Evolutionary conservation across 1,140 invertebrate species (phyloP).

Genomic region (Trichonephila clavata): DNA sequence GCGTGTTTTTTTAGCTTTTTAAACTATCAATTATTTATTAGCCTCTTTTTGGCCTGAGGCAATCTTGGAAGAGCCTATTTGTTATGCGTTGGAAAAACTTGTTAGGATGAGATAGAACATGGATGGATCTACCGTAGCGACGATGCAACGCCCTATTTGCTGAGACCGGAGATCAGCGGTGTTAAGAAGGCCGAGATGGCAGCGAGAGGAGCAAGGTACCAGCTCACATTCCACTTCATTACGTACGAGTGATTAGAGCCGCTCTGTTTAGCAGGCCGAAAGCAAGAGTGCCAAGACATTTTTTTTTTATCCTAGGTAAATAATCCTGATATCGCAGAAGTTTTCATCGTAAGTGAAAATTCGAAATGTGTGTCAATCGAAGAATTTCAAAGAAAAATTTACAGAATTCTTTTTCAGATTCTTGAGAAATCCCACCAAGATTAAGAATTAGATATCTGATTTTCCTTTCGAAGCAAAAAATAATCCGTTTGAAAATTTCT

Average conservation of each 20-base stretch:
- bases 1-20: too few species aligned
- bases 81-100: too few species aligned
- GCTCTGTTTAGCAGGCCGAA: constrained; percentile 34
- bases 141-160: constrained; percentile 13
- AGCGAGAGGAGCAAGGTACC: constrained; percentile 1
- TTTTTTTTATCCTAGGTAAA: neutral
- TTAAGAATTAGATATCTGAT: neutral
- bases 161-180: neutral
- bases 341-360: constrained; percentile 8
- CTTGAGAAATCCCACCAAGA: neutral
- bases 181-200: neutral
- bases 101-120: too few species aligned
- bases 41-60: too few species aligned
- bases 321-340: neutral
- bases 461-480: neutral
- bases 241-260: constrained; percentile 10
- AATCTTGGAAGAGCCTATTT: too few species aligned
- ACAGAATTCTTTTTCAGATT: neutral
- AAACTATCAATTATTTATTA: too few species aligned
- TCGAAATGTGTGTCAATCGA: neutral
- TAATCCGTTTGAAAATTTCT: neutral
- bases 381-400: neutral
- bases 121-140: neutral
- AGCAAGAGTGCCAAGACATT: constrained; percentile 19
- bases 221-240: constrained; percentile 18